Evolutionary conservation across 2,113 vertebrate genomes (phyloP).

Genomic region (Megaptera novaeangliae): DNA sequence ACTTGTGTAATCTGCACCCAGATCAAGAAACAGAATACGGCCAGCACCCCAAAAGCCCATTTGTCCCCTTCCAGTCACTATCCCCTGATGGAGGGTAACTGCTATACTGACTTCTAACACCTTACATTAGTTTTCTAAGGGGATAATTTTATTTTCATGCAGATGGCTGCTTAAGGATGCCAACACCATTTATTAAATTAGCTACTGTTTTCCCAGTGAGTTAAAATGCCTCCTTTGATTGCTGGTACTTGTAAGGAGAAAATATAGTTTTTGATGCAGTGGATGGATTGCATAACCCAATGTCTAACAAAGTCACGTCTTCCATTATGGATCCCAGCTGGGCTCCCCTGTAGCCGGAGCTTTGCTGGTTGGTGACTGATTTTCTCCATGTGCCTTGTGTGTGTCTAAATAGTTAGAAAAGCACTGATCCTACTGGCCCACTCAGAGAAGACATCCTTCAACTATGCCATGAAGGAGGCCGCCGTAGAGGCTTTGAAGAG

Average conservation of each 20-base stretch:
- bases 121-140: background rate
- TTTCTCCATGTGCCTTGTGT: background rate
- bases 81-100: background rate
- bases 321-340: background rate
- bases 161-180: background rate
- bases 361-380: background rate
- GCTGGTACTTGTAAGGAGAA: background rate
- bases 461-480: slow-evolving; percentile 82
- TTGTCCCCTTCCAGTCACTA: background rate
- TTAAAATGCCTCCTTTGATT: background rate
- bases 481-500: slow-evolving; percentile 75
- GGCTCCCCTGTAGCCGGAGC: background rate
- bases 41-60: background rate
- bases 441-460: slow-evolving; percentile 83
- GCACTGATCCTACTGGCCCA: slow-evolving; percentile 85
- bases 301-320: background rate
- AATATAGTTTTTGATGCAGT: background rate
- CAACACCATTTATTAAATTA: background rate
- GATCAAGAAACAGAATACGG: background rate
- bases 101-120: background rate
- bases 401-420: slow-evolving; percentile 57
- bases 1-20: background rate
- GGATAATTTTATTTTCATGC: background rate
- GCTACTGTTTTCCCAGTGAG: background rate
- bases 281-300: background rate